A percentile compares a stretch with the other conserved stretches of the same genome.
These are phyloP conservation scores for Paramuricea clavata DNA, from an alignment of 92 coral and sea anemone species.

Conservation along the genomic window DNA sequence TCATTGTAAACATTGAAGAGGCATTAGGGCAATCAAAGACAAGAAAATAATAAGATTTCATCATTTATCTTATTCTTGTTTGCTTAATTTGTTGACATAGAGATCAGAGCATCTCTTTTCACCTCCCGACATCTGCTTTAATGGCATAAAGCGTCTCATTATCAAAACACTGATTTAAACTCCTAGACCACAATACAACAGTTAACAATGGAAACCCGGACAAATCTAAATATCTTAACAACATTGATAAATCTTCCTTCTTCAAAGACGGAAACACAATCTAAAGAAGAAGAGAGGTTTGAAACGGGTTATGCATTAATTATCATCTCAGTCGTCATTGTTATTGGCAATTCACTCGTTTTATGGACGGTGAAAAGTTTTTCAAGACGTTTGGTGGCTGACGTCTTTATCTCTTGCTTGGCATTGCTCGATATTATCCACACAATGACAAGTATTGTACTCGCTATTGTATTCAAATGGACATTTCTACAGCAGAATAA, in stretches of 20 bases:
- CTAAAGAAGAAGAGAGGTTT: neutral
- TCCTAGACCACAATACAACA: neutral
- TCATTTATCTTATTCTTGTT: conserved; percentile 3
- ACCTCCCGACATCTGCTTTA: conserved; percentile 21
- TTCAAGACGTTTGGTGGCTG: conserved; percentile 24
- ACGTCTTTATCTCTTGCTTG: conserved; percentile 9
- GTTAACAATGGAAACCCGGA: neutral
- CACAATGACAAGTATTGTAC: conserved; percentile 10
- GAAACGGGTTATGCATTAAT: conserved; percentile 7
- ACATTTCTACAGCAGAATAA: neutral
- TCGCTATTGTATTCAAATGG: conserved; percentile 23
- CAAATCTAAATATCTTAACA: neutral
- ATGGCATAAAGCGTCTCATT: neutral
- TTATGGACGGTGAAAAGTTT: conserved; percentile 25
- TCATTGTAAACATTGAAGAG: neutral
- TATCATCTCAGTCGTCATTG: conserved; percentile 14
- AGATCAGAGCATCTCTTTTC: neutral
- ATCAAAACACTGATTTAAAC: neutral
- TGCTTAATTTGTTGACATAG: conserved; percentile 13
- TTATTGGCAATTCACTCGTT: conserved; percentile 15
- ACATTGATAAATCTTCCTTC: neutral
- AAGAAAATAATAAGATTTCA: neutral
- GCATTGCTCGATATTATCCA: conserved; percentile 11
- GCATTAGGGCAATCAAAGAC: conserved; percentile 9
- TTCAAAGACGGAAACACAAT: neutral